phyloP scores from a whole-genome alignment of 2,113 vertebrate genomes.

The Anhinga anhinga region DNA sequence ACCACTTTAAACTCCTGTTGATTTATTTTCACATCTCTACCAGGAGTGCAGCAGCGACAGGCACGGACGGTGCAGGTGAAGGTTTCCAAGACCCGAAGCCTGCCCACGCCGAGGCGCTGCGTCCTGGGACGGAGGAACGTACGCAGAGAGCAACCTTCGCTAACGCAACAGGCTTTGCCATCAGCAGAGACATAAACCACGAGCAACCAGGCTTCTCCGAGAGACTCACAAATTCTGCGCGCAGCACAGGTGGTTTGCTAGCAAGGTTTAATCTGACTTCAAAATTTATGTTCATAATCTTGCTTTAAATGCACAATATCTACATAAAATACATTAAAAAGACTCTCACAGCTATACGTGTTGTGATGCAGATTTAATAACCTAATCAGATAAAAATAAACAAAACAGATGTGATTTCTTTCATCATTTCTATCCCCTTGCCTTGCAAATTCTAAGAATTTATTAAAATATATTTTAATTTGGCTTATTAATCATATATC shows the following conservation, averaged over 20 bases:
- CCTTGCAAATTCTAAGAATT: not conserved
- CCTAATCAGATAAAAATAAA: not conserved
- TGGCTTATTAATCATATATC: not conserved
- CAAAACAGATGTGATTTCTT: not conserved
- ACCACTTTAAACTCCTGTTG: accelerated
- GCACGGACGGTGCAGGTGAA: accelerated
- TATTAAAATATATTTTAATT: not conserved
- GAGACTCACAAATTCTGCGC: accelerated
- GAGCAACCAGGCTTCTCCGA: not conserved
- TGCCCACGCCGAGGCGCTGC: accelerated
- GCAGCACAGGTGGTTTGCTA: not conserved
- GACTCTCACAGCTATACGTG: accelerated
- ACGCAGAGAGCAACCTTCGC: not conserved
- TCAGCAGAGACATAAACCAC: not conserved
- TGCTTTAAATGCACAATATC: not conserved
- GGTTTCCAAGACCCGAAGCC: too few species aligned
- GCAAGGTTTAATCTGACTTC: not conserved
- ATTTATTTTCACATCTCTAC: not conserved
- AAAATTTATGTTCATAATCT: too few species aligned
- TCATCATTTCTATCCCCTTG: not conserved
- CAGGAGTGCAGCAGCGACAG: accelerated
- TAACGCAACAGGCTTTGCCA: accelerated
- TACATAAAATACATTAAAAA: not conserved
- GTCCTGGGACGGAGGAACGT: accelerated
- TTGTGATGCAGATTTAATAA: not conserved